These are phyloP conservation scores for Zaprionus camerounensis DNA, from an alignment of 1,140 invertebrate genomes.

Conservation along the genomic window DNA sequence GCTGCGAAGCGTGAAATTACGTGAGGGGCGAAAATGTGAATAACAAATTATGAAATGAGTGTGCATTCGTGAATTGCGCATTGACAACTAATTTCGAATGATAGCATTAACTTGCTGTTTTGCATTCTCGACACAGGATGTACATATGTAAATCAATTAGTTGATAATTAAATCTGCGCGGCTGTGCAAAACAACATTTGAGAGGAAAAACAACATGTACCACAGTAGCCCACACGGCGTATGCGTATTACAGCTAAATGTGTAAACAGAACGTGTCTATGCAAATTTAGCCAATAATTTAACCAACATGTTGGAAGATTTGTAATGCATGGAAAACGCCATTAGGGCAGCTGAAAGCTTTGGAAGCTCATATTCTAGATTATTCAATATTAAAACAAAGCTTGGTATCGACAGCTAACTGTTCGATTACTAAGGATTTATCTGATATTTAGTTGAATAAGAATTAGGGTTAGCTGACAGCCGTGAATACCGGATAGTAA, in stretches of 20 bases:
- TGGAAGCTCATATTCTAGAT: no score
- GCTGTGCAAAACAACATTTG: slow-evolving; percentile 3
- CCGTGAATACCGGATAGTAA: no score
- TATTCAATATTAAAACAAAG: no score
- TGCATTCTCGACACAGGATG: not conserved
- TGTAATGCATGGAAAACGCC: not conserved
- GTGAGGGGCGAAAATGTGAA: slow-evolving; percentile 14
- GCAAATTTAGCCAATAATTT: not conserved
- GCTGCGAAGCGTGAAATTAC: slow-evolving; percentile 29
- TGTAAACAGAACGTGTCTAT: slow-evolving; percentile 12
- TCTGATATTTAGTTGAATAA: no score
- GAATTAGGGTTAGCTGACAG: no score
- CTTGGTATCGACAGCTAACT: no score
- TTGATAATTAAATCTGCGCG: slow-evolving; percentile 52
- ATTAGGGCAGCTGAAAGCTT: no score
- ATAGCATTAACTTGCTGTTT: slow-evolving; percentile 19
- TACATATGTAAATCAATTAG: slow-evolving; percentile 51
- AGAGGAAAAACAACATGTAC: not conserved
- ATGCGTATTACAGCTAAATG: slow-evolving; percentile 39
- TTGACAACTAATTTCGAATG: slow-evolving; percentile 55
- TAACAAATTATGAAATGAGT: slow-evolving; percentile 14
- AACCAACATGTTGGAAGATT: not conserved
- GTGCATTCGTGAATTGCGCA: slow-evolving; percentile 9
- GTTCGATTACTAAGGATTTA: no score
- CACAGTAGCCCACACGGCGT: slow-evolving; percentile 30